Base-by-base conservation (phyloP, 2,113 vertebrate genomes). In the Tricholaema leucomelas region DNA sequence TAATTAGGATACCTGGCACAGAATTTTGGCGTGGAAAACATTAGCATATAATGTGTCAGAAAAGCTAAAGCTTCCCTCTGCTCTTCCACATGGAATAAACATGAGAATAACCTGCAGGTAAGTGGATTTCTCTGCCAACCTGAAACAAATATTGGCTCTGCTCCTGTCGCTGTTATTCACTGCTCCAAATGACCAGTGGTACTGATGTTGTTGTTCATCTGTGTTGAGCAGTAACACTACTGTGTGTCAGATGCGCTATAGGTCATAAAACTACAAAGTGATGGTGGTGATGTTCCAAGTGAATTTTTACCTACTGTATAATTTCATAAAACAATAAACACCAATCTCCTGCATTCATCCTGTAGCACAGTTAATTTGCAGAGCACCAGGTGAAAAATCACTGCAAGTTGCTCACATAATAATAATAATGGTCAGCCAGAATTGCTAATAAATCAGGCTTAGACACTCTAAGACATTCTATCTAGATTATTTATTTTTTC, bases 401-500 rank as follows among this genome's bases (percentile, higher is more conserved):
- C 89, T 64, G 78, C 65, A 64, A 92, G 88, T 91, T 60, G 42
- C 81, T 93, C 72, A 91, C 91, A 72, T 92, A 92, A 67, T 95
- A 96, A 92, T 92, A 94, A 92, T 85, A 89, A 89, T 6, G 65
- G 91, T 95, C 81, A 95, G 64, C 50, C 56, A 61, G 89, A 78
- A 78, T 46, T 91, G 69, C 54, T 92, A 93, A 93, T 95, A 96
- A 93, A 96, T 95, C 95, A 91, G 65, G 46, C 69, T 75, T 64
- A 93, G 92, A 76, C 85, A 36, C 56, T 31, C 38, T 5, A 44
- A 91, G 92, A 83, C 72, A 83, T 78, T 91, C 87, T 67, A 93
- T 85, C 91, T 85, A 61, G 92, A 89, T 94, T 96, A 95, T 95
- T 94, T 95, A 95, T 96, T 95, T 95, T 94, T 95, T 91, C 96